Percentiles rank a stretch among this genome's conserved stretches.
Conservation (phyloP, 2,797 vertebrate genomes). For the Spatula clypeata region DNA sequence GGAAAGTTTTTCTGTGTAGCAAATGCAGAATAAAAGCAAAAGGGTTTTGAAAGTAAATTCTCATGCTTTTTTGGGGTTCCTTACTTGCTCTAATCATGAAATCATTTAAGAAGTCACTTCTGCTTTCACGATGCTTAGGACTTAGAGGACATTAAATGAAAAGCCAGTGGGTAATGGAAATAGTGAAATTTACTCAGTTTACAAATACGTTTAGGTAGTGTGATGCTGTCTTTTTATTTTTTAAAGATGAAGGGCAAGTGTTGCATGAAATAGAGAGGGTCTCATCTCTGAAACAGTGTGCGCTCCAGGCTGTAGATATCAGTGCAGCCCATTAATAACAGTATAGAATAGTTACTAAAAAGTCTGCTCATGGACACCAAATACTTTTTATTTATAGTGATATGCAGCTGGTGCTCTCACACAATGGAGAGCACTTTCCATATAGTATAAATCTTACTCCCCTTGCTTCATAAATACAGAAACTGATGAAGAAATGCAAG, state of each 20-base stretch:
- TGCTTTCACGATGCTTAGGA: not conserved
- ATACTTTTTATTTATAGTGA: not conserved
- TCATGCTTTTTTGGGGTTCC: not conserved
- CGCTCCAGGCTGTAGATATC: not conserved
- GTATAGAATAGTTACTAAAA: not conserved
- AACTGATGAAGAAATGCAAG: not conserved
- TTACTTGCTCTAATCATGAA: not conserved
- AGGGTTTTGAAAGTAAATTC: not conserved
- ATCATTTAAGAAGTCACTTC: not conserved
- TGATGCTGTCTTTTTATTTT: not conserved
- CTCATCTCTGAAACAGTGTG: not conserved
- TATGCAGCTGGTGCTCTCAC: not conserved
- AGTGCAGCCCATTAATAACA: not conserved
- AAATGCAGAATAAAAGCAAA: not conserved
- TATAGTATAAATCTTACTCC: not conserved
- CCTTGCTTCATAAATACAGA: not conserved
- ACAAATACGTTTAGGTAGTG: not conserved
- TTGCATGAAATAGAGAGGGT: not conserved
- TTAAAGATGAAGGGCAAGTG: not conserved
- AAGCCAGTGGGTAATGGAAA: not conserved
- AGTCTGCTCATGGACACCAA: not conserved
- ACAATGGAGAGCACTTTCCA: not conserved
- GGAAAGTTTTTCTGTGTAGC: not conserved
- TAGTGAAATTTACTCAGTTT: not conserved
- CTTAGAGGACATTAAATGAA: not conserved